Evolutionary conservation across 2,113 vertebrate genomes (phyloP).

Genomic region (Nipponia nippon): DNA sequence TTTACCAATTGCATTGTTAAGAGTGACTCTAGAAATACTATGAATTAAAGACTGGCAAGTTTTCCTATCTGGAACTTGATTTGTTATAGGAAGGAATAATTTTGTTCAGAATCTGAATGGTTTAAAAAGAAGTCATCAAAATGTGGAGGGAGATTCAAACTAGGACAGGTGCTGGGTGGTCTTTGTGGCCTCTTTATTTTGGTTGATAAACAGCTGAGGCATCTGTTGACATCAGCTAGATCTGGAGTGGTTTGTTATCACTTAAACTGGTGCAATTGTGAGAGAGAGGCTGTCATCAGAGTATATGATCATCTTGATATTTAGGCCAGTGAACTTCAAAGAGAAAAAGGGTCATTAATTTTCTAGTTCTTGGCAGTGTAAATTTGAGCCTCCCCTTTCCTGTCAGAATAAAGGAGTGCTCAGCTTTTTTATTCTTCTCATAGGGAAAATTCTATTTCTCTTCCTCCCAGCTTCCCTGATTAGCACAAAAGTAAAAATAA

Average conservation of each 20-base stretch:
- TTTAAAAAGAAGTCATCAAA: background rate
- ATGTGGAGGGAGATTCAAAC: background rate
- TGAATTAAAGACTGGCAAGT: background rate
- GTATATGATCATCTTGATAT: background rate
- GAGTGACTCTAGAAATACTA: background rate
- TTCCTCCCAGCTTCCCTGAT: background rate
- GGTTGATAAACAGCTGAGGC: background rate
- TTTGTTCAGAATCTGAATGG: background rate
- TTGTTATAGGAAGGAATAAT: background rate
- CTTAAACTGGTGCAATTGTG: background rate
- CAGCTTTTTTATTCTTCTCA: background rate
- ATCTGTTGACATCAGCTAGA: background rate
- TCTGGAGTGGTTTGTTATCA: background rate
- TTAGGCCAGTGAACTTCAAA: slow-evolving; percentile 11
- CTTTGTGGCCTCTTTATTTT: background rate
- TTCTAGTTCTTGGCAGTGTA: background rate
- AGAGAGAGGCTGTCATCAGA: background rate
- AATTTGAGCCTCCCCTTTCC: background rate
- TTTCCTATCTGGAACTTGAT: background rate
- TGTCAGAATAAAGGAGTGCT: background rate
- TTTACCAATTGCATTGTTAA: background rate
- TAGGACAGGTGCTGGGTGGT: background rate
- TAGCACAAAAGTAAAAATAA: background rate
- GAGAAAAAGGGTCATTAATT: slow-evolving; percentile 9
- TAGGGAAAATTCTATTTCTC: background rate